Evolutionary conservation across 35 echinoderm and acorn worm species (phyloP), one percentile per base, ranked within the genome.

Genomic region (Acanthaster planci): DNA sequence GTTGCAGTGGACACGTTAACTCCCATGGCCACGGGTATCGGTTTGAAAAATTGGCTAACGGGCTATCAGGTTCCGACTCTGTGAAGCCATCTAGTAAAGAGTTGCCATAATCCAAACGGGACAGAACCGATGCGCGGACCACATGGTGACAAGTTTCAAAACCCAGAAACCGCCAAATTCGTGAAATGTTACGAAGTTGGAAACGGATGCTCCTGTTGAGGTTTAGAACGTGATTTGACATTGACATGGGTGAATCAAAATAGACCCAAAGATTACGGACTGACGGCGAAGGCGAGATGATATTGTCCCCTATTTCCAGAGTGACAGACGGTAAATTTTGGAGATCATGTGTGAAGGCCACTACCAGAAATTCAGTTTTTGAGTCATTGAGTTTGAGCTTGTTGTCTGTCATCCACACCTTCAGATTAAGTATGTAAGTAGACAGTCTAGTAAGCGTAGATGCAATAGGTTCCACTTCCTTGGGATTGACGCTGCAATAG

Each of bases 101-200:
- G n/a, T n/a, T n/a, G n/a, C n/a, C n/a, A n/a, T n/a, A n/a, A n/a
- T n/a, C n/a, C n/a, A n/a, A n/a, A n/a, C n/a, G n/a, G n/a, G n/a
- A n/a, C n/a, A n/a, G n/a, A n/a, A n/a, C n/a, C n/a, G n/a, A n/a
- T n/a, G n/a, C n/a, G n/a, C n/a, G n/a, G n/a, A n/a, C n/a, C n/a
- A n/a, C n/a, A n/a, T n/a, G n/a, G n/a, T n/a, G n/a, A n/a, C n/a
- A n/a, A n/a, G n/a, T n/a, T n/a, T n/a, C n/a, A n/a, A n/a, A n/a
- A n/a, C n/a, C n/a, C n/a, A n/a, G n/a, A n/a, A n/a, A n/a, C n/a
- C n/a, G n/a, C n/a, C n/a, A n/a, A n/a, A n/a, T n/a, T n/a, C n/a
- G n/a, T n/a, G n/a, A n/a, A 39, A 78, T 78, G 77, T 78, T 78
- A 16, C 77, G 36, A 18, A 78, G 77, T 38, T 78, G 77, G 40